These are phyloP conservation scores for Ormyrus labotus DNA, from an alignment of 2,888 invertebrate genomes.

Conservation along the genomic window DNA sequence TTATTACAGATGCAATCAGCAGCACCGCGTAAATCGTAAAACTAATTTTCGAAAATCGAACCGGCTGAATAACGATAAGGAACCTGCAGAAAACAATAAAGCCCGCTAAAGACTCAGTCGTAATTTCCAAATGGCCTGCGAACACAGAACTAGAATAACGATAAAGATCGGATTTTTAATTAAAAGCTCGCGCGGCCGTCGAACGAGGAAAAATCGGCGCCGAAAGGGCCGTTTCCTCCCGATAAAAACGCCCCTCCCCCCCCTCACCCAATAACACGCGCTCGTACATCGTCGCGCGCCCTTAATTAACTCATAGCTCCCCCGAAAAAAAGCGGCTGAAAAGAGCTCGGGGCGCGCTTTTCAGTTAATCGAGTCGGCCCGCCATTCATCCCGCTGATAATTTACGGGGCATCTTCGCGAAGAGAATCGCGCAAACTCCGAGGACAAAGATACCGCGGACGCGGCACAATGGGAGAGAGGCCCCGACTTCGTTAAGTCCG, in stretches of 20 bases:
- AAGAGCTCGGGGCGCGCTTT: neutral
- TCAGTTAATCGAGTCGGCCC: conserved; percentile 33
- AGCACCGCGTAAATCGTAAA: too few species aligned
- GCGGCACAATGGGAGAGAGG: neutral
- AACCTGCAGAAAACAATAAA: too few species aligned
- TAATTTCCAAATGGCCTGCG: too few species aligned
- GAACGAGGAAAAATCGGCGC: neutral
- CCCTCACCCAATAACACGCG: too few species aligned
- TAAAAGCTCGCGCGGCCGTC: conserved; percentile 10
- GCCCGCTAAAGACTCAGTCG: too few species aligned
- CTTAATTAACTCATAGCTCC: conserved; percentile 38
- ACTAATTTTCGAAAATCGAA: too few species aligned
- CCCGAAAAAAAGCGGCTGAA: neutral
- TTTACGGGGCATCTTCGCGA: neutral
- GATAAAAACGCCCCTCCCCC: neutral
- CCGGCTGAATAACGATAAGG: too few species aligned
- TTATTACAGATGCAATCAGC: too few species aligned
- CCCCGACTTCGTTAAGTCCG: conserved; percentile 10
- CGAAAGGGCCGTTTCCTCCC: neutral
- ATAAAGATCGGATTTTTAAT: neutral
- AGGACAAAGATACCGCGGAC: too few species aligned
- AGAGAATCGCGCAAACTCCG: neutral
- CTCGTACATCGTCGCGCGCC: neutral
- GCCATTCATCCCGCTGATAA: conserved; percentile 12
- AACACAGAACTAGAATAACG: conserved; percentile 2